These are phyloP conservation scores for Clitarchus hookeri DNA, from an alignment of 2,888 invertebrate species.

Conservation along the genomic window DNA sequence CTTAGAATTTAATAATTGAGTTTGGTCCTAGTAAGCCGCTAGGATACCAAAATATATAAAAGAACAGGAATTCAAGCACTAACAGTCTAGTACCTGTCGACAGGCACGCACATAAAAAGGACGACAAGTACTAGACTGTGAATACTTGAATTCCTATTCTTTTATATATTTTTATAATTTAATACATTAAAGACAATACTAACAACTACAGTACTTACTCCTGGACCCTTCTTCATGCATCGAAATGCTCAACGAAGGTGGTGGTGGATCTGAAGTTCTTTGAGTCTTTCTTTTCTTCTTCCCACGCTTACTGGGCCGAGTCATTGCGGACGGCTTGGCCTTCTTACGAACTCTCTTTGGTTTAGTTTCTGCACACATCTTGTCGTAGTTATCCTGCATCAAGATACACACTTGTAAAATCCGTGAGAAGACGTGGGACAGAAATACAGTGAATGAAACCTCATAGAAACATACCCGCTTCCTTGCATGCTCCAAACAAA, in stretches of 20 bases:
- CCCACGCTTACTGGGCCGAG: conserved; percentile 58
- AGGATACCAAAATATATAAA: too few relatives aligned
- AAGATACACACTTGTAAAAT: background rate
- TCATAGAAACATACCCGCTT: conserved; percentile 63
- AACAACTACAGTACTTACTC: background rate
- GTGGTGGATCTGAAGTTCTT: conserved; percentile 31
- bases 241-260: background rate
- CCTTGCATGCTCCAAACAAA: conserved; percentile 84
- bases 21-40: too few relatives aligned
- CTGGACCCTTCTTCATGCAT: background rate
- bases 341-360: conserved; percentile 73
- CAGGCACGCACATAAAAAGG: too few relatives aligned
- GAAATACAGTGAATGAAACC: conserved; percentile 10
- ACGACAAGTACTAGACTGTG: too few relatives aligned
- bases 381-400: conserved; percentile 76
- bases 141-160: too few relatives aligned
- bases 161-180: too few relatives aligned
- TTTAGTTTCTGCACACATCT: conserved; percentile 74
- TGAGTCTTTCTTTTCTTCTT: conserved; percentile 57
- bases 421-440: conserved; percentile 27
- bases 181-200: too few relatives aligned
- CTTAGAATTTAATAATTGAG: too few relatives aligned
- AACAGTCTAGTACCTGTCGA: too few relatives aligned
- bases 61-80: too few relatives aligned
- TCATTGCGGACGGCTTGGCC: conserved; percentile 60